phyloP scores from a whole-genome alignment of 2,888 invertebrate species.

The Erynnis tages region DNA sequence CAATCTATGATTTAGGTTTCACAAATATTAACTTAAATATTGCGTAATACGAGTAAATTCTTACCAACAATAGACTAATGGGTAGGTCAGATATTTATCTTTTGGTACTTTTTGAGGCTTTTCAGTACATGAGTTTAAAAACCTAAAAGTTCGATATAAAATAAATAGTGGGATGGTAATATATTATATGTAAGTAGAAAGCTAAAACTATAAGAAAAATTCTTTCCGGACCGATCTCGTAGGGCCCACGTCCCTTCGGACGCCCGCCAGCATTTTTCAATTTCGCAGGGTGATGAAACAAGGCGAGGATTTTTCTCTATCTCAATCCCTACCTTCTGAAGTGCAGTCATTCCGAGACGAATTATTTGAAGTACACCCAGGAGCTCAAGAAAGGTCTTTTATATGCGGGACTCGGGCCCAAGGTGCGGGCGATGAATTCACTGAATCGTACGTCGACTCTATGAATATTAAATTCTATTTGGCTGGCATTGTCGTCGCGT shows the following conservation, averaged over 20 bases:
- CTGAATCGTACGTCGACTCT: slow-evolving; percentile 77
- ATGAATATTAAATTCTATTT: slow-evolving; percentile 81
- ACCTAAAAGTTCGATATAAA: too few species aligned
- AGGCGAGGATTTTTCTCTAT: slow-evolving; percentile 55
- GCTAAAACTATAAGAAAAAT: slow-evolving; percentile 33
- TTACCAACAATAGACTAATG: too few species aligned
- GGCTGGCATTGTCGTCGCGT: slow-evolving; percentile 70
- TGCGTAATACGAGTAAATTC: too few species aligned
- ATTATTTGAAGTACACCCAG: slow-evolving; percentile 74
- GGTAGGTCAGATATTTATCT: too few species aligned
- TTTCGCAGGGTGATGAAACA: slow-evolving; percentile 67
- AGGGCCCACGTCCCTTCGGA: slow-evolving; percentile 51
- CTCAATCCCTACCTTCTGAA: slow-evolving; percentile 61
- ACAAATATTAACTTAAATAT: too few species aligned
- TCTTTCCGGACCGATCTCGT: slow-evolving; percentile 52
- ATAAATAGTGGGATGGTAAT: too few species aligned
- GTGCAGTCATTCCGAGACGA: slow-evolving; percentile 70
- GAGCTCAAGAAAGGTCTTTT: slow-evolving; percentile 71
- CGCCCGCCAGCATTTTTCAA: slow-evolving; percentile 65
- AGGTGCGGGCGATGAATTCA: slow-evolving; percentile 78
- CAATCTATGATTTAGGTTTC: too few species aligned
- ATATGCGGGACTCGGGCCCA: slow-evolving; percentile 72
- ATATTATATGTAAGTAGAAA: too few species aligned
- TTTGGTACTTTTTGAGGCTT: too few species aligned
- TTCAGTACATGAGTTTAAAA: too few species aligned